phyloP scores from a whole-genome alignment of 2,797 vertebrate genomes.

The Peromyscus nudipes region DNA sequence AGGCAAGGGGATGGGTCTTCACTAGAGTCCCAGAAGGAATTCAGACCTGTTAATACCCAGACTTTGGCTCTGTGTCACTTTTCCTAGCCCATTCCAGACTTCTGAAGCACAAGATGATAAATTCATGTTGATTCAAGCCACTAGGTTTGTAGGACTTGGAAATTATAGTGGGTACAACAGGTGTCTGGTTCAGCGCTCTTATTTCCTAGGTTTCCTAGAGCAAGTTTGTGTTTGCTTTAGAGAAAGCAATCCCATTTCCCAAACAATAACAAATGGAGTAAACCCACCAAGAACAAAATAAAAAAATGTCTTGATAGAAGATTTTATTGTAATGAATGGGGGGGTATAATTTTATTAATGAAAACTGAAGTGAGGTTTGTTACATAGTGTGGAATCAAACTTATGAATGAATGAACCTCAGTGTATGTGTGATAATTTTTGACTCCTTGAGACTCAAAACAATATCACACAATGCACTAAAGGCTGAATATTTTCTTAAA shows the following conservation, averaged over 20 bases:
- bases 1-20: neutral
- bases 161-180: neutral
- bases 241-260: neutral
- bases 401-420: neutral
- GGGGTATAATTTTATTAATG: conserved; percentile 6
- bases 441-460: neutral
- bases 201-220: neutral
- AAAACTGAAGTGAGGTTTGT: neutral
- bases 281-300: neutral
- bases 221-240: neutral
- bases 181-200: neutral
- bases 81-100: neutral
- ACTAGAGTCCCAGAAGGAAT: neutral
- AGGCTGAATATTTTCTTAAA: neutral
- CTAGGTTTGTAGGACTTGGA: neutral
- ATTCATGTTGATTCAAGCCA: neutral
- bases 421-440: neutral
- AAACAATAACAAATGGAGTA: neutral
- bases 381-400: neutral
- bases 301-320: neutral
- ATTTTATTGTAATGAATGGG: neutral
- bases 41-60: neutral
- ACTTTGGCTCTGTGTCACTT: neutral
- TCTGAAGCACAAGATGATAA: neutral
- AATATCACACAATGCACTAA: neutral